Base-by-base conservation (phyloP, 2,797 vertebrate species). In the Danio tinwini region DNA sequence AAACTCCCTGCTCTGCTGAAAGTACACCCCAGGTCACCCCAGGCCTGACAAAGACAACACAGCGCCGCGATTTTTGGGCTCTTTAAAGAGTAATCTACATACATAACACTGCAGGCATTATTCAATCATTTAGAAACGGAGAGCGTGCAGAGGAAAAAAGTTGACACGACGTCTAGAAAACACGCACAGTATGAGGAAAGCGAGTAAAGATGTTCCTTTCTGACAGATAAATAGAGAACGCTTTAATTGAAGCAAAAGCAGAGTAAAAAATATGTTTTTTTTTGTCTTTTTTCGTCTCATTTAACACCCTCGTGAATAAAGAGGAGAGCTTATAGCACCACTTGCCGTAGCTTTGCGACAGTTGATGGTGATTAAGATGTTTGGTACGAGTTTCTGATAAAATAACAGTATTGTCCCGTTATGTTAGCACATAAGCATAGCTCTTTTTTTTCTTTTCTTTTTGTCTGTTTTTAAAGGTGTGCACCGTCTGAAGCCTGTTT, bases 21-120 rank as follows among this genome's bases (percentile, higher is more conserved):
- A 81, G 65, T 45, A 74, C 78, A 74, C 61, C 21, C 78, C 69
- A n/a, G 78, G 78, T 80, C 70, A 80, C 61, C 16, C 52, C 40
- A 39, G 50, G 78, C 67, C 45, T 62, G 74, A 81, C 81, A 85
- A 79, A 63, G 40, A 50, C 58, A 64, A 63, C 58, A 45, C 47
- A 19, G 37, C 63, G 11, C 45, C 37, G 52, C 55, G 59, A 71
- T 39, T 80, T 44, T 44, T 5, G 14, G 65, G 84, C 67, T 80
- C 52, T 82, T 82, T 83, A 80, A 80, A 80, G 75, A 58, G 69
- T 67, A 62, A 84, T 84, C 77, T 78, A 72, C 85, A 81, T 78
- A 81, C 61, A 70, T 61, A 77, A 80, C 52, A 37, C 49, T 19
- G 55, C 50, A 52, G 49, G 80, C 52, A 80, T 76, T 83, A 78